Base-by-base conservation (phyloP, 2,888 invertebrate genomes). In the Apodemia zela region DNA sequence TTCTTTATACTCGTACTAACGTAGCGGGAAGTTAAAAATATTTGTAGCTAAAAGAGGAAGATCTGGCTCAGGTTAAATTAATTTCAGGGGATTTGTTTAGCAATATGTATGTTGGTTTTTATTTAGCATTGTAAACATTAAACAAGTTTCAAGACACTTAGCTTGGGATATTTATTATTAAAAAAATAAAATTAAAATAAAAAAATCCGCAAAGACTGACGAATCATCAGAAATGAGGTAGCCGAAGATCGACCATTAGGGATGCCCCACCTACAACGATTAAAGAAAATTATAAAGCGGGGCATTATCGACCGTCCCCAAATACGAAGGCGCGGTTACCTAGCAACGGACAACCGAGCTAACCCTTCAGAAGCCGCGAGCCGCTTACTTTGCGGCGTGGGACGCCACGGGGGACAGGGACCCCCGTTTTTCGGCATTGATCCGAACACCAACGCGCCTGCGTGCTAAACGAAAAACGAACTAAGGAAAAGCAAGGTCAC, bases 401-500 rank as follows among this genome's bases (percentile, higher is more conserved):
- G 78, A 70, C 72, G 76, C 76, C 77, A 78, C 76, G 81, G 82
- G 81, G 82, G 83, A 78, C 73, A 69, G 71, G 71, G 45, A 71
- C 83, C 86, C 87, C 85, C 84, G 87, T 87, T 89, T 90, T 89
- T 89, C 87, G 90, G 87, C 90, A 90, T 90, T 87, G 90, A 90
- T 90, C 90, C 81, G 75, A 70, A 75, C 80, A 72, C 77, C 72
- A 86, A 69, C 88, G 89, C 90, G 90, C 90, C 84, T 89, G 89
- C 90, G 90, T 88, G 83, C 75, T 84, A 77, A 77, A 83, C 86
- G 84, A 89, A 90, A 89, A 89, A 88, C 87, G 89, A 87, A 82
- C 79, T 73, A 82, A 80, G 80, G 79, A 85, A 84, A 79, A 79
- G 82, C 89, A 90, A 91, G 90, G 90, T 91, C 90, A 89, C 87